Conservation (phyloP, 2,113 vertebrate species). For the Nymphicus hollandicus region DNA sequence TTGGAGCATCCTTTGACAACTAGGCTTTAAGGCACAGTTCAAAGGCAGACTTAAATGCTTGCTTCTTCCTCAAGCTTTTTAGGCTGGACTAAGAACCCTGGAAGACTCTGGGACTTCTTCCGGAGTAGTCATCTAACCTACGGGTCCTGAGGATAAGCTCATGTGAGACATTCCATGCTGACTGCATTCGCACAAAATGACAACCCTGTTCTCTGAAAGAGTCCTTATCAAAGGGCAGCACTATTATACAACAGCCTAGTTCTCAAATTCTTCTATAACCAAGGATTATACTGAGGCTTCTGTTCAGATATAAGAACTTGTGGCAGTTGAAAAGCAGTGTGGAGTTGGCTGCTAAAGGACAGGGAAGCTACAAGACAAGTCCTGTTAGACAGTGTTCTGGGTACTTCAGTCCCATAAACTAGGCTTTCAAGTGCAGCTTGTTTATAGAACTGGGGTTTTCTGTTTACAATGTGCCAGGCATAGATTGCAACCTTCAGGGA, state of each 20-base stretch:
- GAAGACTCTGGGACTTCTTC: neutral
- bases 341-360: neutral
- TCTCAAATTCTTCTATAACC: neutral
- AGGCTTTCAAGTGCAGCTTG: neutral
- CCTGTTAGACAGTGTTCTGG: neutral
- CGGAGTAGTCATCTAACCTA: neutral
- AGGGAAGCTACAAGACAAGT: neutral
- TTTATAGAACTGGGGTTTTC: neutral
- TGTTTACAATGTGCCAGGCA: fast-evolving
- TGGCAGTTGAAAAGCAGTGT: neutral
- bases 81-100: neutral
- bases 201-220: neutral
- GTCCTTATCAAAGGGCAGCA: neutral
- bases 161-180: neutral
- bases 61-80: neutral
- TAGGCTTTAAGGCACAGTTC: neutral
- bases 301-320: neutral
- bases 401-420: neutral
- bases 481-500: neutral
- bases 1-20: neutral
- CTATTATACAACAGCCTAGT: no score
- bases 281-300: neutral
- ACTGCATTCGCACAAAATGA: neutral
- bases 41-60: neutral
- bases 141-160: neutral